These are phyloP conservation scores for Mormyrus hasselquistii DNA, from an alignment of 2,797 vertebrate genomes.

Conservation along the genomic window DNA sequence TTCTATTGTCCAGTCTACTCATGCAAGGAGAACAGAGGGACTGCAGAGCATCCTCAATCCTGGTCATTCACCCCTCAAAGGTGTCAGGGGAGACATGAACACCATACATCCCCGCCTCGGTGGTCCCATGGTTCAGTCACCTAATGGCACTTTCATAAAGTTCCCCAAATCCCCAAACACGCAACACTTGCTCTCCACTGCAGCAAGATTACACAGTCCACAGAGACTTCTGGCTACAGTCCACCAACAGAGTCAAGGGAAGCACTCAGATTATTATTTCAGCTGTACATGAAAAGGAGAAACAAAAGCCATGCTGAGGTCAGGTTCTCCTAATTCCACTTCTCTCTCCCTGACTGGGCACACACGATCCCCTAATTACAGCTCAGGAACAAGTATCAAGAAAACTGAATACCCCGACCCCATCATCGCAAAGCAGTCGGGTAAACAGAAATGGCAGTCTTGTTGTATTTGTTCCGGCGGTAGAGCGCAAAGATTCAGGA, in stretches of 20 bases:
- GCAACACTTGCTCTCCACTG: not conserved
- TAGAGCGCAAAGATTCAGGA: not conserved
- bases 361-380: not conserved
- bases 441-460: not conserved
- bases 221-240: not conserved
- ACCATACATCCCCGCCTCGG: not conserved
- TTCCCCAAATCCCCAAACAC: not conserved
- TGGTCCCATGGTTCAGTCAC: not conserved
- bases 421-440: not conserved
- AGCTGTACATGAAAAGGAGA: not conserved
- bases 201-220: not conserved
- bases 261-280: slow-evolving; percentile 13
- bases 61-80: not conserved
- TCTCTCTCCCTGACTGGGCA: not conserved
- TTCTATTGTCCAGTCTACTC: not conserved
- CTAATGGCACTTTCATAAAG: not conserved
- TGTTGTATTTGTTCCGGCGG: not conserved
- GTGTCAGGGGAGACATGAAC: not conserved
- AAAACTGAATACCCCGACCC: not conserved
- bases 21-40: not conserved
- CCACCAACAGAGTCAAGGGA: not conserved
- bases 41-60: not conserved
- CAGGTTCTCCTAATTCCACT: not conserved
- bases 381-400: not conserved
- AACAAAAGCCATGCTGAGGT: not conserved